Base-by-base conservation (phyloP, 53 echinoderm and acorn worm species). In the Holothuria scabra region DNA sequence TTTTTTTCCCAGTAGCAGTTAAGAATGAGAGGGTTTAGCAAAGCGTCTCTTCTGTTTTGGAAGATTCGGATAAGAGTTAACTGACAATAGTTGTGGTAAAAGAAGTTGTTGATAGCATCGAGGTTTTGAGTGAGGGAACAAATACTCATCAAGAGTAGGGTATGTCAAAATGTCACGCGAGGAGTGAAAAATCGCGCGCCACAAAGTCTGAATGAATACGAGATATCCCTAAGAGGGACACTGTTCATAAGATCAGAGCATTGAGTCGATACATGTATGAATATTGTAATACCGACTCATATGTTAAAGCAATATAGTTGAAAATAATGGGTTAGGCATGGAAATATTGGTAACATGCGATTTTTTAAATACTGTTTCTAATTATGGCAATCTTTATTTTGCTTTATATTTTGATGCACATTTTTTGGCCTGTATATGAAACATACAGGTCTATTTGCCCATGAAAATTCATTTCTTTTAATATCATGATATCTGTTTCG, bases 71-170 rank as follows among this genome's bases (percentile, higher is more conserved):
- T 74, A 86, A 70, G 78, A 44, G 34, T 70, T 29, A 74, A 31
- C 83, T 59, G 28, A 75, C 81, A 83, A 89, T 84, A 71, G 81
- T 80, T 78, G 84, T 83, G 59, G 79, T 46, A 84, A 88, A 83
- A 75, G 48, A 65, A 83, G 62, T 56, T 52, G 32, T 12, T 32
- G 69, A 69, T n/a, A 59, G 63, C 23, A 56, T 19, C 20, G 55
- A 80, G 67, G 74, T 48, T 91, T 79, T 79, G 83, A 75, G 62
- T 84, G 71, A 64, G 71, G 37, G 64, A 41, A 52, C 29, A 46
- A 52, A 52, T 52, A 52, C 52, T 52, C 18, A 18, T 52, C 52
- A 52, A 52, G 12, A 72, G 26, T 33, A 8, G 52, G 56, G 59
- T 33, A 78, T 78, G 78, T 78, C 78, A 57, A 78, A 56, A 58